phyloP scores from a whole-genome alignment of 2,888 invertebrate species.

The Drosophila mettleri region DNA sequence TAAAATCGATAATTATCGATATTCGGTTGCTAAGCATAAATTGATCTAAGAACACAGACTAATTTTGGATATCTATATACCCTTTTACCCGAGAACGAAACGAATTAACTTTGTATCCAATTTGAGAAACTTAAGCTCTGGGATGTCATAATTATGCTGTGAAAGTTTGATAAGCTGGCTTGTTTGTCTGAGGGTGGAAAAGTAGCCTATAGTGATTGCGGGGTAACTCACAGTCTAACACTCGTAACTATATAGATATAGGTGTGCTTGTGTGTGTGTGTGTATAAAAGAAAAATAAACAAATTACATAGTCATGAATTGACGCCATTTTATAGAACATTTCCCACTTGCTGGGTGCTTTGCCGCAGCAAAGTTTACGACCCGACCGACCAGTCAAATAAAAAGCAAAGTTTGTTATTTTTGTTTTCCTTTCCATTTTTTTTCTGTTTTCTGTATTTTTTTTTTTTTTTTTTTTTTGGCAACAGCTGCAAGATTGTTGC shows the following conservation, averaged over 20 bases:
- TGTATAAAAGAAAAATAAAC: slow-evolving; percentile 1
- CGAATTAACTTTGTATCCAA: too few species aligned
- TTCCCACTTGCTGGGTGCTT: slow-evolving; percentile 8
- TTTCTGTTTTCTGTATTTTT: neutral
- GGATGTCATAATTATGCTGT: too few species aligned
- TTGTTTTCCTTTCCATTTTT: too few species aligned
- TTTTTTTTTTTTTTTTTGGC: slow-evolving; percentile 32
- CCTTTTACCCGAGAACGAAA: too few species aligned
- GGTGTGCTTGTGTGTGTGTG: neutral
- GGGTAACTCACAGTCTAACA: neutral
- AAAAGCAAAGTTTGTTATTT: slow-evolving; percentile 49
- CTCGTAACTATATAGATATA: neutral
- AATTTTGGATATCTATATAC: too few species aligned
- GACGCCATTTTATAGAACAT: slow-evolving; percentile 15
- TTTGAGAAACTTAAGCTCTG: too few species aligned
- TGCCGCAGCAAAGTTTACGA: slow-evolving; percentile 35
- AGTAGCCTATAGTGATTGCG: accelerated
- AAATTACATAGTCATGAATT: slow-evolving; percentile 18
- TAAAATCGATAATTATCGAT: too few species aligned
- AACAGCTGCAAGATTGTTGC: slow-evolving; percentile 59
- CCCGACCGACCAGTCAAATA: slow-evolving; percentile 41
- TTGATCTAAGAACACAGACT: too few species aligned
- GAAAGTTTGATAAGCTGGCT: too few species aligned
- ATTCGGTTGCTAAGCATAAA: too few species aligned
- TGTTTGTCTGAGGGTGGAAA: too few species aligned